A percentile compares a stretch with the other conserved stretches of the same genome.
Evolutionary conservation across 2,797 vertebrate genomes (phyloP).

Genomic region (Melanotaenia boesemani): DNA sequence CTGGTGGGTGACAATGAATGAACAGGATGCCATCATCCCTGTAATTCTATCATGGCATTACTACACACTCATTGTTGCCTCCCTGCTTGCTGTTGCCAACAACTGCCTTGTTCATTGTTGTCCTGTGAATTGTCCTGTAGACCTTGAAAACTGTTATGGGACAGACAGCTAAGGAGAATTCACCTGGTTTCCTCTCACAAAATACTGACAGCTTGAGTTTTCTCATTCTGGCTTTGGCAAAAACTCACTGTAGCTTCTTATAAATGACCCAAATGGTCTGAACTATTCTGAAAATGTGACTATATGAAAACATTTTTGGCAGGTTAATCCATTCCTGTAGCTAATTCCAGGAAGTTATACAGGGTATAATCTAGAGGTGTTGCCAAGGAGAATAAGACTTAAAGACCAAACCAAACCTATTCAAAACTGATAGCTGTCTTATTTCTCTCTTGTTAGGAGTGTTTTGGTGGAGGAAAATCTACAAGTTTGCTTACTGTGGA

Average conservation of each 20-base stretch:
- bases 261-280: neutral
- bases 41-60: neutral
- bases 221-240: neutral
- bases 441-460: no score
- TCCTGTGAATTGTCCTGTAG: neutral
- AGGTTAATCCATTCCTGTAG: no score
- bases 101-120: neutral
- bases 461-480: no score
- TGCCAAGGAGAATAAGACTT: no score
- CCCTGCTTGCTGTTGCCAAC: neutral
- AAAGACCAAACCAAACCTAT: no score
- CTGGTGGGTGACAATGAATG: neutral
- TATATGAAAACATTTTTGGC: neutral
- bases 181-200: neutral
- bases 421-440: no score
- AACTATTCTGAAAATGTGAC: no score
- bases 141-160: neutral
- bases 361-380: no score
- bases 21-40: neutral
- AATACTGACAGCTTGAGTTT: neutral
- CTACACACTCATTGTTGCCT: neutral
- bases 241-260: neutral
- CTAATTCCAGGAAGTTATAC: no score
- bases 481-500: no score
- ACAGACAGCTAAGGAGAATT: neutral